These are phyloP conservation scores for Dynastes hyllus DNA, from an alignment of 2,888 invertebrate genomes.

Conservation along the genomic window DNA sequence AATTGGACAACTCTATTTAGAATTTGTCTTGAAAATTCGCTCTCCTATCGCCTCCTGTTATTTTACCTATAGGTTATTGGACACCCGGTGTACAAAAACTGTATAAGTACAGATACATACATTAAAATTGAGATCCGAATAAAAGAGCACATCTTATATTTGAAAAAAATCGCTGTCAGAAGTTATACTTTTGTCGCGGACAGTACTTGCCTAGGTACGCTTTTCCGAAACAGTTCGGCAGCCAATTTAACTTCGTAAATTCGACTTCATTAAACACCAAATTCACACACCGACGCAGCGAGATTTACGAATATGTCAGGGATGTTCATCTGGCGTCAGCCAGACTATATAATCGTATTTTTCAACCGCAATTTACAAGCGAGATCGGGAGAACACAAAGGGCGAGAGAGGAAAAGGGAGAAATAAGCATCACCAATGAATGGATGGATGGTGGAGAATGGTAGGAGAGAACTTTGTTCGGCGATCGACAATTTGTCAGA, in stretches of 20 bases:
- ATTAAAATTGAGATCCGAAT: too few species aligned
- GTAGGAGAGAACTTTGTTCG: constrained; percentile 12
- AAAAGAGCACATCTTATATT: too few species aligned
- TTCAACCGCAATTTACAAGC: constrained; percentile 32
- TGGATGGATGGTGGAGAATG: not conserved
- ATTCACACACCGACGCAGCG: constrained; percentile 7
- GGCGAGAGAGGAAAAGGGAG: not conserved
- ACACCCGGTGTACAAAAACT: too few species aligned
- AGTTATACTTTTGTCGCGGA: too few species aligned
- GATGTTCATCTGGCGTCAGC: constrained; percentile 26
- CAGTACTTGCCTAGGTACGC: too few species aligned
- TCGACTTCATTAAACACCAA: constrained; percentile 41
- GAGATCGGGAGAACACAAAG: not conserved
- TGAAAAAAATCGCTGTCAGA: too few species aligned
- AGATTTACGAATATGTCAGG: constrained; percentile 36
- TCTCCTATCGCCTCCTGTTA: too few species aligned
- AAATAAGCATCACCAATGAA: constrained; percentile 1
- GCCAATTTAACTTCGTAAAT: constrained; percentile 41
- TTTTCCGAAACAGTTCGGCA: constrained; percentile 1
- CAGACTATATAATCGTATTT: constrained; percentile 40
- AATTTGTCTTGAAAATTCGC: too few species aligned
- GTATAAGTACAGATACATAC: too few species aligned
- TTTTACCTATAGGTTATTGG: too few species aligned
- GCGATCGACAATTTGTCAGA: constrained; percentile 28
- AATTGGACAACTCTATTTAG: too few species aligned